These are phyloP conservation scores for Ornithoptera alexandrae DNA, from an alignment of 2,888 invertebrate genomes.

Conservation along the genomic window DNA sequence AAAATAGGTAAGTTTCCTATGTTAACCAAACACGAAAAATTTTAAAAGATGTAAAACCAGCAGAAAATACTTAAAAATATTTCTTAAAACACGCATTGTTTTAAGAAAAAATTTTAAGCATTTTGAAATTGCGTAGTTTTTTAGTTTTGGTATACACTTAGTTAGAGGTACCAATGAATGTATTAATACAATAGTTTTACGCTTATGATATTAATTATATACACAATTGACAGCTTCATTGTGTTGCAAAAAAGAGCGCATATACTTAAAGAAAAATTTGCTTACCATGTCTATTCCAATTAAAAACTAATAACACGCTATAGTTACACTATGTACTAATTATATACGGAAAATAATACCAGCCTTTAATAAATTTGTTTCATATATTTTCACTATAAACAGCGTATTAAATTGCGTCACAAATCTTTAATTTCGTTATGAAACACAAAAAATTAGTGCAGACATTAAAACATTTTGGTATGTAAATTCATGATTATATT, in stretches of 20 bases:
- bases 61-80: no score
- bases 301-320: background rate
- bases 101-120: no score
- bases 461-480: background rate
- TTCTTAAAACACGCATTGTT: no score
- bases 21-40: no score
- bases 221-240: background rate
- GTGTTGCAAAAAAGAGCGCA: background rate
- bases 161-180: no score
- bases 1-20: no score
- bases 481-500: background rate
- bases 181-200: no score
- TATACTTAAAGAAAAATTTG: background rate
- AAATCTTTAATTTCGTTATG: background rate
- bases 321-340: background rate
- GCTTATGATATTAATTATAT: background rate
- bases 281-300: background rate
- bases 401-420: background rate
- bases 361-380: background rate
- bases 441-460: background rate
- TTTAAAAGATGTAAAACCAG: no score
- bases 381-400: background rate
- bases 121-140: no score
- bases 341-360: background rate
- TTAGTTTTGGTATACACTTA: no score